Conservation (phyloP, 2,888 invertebrate genomes). For the Ichneumon xanthorius region DNA sequence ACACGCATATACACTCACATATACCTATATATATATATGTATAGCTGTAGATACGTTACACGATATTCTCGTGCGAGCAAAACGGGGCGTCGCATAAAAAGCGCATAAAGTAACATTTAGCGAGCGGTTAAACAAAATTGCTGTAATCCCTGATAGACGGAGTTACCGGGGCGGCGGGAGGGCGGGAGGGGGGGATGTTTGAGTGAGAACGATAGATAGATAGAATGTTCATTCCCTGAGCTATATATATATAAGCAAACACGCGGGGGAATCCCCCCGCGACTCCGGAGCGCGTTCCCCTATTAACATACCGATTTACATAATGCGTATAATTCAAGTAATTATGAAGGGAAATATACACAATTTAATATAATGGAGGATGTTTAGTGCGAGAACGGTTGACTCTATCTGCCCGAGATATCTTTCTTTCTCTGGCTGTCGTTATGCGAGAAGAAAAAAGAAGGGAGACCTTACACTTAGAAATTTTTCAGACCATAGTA, state of each 20-base stretch:
- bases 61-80: conserved; percentile 64
- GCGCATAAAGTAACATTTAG: conserved; percentile 80
- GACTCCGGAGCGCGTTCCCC: conserved; percentile 34
- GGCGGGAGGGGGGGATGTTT: background rate
- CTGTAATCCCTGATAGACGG: conserved; percentile 78
- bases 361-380: conserved; percentile 84
- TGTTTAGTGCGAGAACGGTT: conserved; percentile 77
- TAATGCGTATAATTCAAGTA: conserved; percentile 85
- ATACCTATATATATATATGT: conserved; percentile 8
- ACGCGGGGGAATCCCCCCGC: conserved; percentile 27
- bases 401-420: conserved; percentile 76
- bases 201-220: conserved; percentile 42
- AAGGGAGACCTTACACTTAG: background rate
- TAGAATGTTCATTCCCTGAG: conserved; percentile 10
- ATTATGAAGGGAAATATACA: conserved; percentile 84
- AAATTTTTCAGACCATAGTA: background rate
- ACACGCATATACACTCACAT: conserved; percentile 32
- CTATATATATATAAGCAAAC: conserved; percentile 13
- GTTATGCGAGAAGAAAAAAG: conserved; percentile 56
- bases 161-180: conserved; percentile 54
- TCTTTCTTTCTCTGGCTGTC: conserved; percentile 69
- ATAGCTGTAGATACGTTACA: conserved; percentile 23
- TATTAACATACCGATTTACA: conserved; percentile 84
- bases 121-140: conserved; percentile 82
- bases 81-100: conserved; percentile 75